These are phyloP conservation scores for Pycnonotus jocosus DNA, from an alignment of 2,113 vertebrate genomes.

Conservation along the genomic window DNA sequence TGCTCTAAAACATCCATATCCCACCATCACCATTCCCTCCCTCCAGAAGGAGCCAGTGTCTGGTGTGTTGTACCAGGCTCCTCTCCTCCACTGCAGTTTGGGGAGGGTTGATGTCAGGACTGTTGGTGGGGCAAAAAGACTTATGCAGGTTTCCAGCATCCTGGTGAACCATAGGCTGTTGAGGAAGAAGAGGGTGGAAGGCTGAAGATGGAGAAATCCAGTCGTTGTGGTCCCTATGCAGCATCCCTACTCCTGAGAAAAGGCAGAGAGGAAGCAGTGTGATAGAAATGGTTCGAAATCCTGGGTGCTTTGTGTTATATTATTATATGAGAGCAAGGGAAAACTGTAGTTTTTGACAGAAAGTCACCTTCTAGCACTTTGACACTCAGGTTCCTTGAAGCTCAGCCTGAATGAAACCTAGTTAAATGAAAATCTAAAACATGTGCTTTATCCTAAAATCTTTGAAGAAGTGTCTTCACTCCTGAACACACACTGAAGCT, in stretches of 20 bases:
- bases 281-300: neutral
- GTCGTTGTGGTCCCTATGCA: neutral
- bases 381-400: neutral
- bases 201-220: neutral
- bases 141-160: neutral
- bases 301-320: neutral
- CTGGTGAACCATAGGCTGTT: neutral
- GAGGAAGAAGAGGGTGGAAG: neutral
- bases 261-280: neutral
- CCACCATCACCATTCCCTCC: neutral
- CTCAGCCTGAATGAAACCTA: neutral
- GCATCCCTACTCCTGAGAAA: neutral
- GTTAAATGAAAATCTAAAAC: conserved; percentile 1
- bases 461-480: neutral
- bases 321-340: neutral
- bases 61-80: fast-evolving
- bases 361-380: conserved; percentile 11
- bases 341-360: neutral
- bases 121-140: neutral
- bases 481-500: neutral
- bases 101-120: neutral
- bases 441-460: neutral
- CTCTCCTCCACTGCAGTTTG: neutral
- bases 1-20: neutral
- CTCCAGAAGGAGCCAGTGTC: neutral